phyloP scores from a whole-genome alignment of 2,797 vertebrate genomes.

The Tenualosa ilisha region DNA sequence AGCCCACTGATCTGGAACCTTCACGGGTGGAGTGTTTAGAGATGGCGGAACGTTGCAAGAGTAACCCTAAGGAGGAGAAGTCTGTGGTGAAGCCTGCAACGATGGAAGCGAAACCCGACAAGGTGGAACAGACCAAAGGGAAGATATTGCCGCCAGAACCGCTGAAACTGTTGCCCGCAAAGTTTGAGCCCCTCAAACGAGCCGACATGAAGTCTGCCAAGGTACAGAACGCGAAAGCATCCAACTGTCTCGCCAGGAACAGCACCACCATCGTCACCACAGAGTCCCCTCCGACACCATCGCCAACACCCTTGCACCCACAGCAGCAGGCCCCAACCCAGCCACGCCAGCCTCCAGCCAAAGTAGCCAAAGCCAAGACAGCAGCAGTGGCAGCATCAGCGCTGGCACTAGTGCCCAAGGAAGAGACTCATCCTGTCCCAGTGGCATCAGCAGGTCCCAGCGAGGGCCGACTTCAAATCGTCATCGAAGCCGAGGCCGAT shows the following conservation, averaged over 20 bases:
- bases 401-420: background rate
- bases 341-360: slow-evolving; percentile 8
- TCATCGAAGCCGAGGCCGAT: background rate
- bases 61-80: background rate
- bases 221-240: background rate
- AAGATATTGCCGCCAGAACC: background rate
- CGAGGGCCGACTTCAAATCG: background rate
- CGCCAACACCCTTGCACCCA: slow-evolving; percentile 6
- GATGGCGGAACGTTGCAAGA: background rate
- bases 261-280: background rate
- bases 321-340: background rate
- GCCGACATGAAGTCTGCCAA: background rate
- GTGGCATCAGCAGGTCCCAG: background rate
- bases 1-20: background rate
- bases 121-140: background rate
- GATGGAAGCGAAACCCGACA: background rate
- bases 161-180: background rate
- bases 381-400: background rate
- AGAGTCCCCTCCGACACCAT: background rate
- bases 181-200: slow-evolving; percentile 2
- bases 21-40: background rate
- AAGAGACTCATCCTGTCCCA: background rate
- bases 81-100: background rate
- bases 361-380: background rate
- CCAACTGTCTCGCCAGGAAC: background rate